phyloP scores from a whole-genome alignment of 2,888 invertebrate genomes.

The Sepioteuthis lessoniana region DNA sequence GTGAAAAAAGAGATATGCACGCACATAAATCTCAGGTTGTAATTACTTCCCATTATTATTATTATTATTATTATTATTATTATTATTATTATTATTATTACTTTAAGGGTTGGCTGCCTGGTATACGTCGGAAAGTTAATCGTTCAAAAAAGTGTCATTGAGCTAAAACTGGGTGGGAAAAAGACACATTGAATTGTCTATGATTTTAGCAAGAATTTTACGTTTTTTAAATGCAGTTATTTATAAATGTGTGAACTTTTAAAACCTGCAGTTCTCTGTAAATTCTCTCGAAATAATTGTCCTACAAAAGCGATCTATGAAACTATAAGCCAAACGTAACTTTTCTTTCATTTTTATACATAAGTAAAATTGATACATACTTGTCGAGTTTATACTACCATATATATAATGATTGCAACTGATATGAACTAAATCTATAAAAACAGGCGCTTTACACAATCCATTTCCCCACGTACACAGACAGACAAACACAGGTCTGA shows the following conservation, averaged over 20 bases:
- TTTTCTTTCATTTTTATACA: background rate
- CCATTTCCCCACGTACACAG: no score
- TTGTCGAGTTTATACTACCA: no score
- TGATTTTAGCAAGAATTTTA: background rate
- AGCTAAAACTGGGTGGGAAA: background rate
- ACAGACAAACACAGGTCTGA: no score
- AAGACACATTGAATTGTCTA: background rate
- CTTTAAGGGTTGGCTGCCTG: background rate
- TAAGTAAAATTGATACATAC: no score
- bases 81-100: background rate
- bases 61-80: slow-evolving; percentile 5
- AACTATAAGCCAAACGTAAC: background rate
- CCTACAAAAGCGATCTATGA: background rate
- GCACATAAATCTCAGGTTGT: background rate
- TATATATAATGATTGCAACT: no score
- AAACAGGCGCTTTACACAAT: no score
- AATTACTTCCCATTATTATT: background rate
- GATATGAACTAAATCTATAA: no score
- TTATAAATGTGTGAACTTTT: background rate
- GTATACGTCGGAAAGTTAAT: background rate
- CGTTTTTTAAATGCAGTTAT: background rate
- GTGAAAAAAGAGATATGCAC: background rate
- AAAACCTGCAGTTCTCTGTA: background rate
- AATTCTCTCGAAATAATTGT: background rate
- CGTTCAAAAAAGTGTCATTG: background rate